A percentile compares a stretch with the other conserved stretches of the same genome.
These are phyloP conservation scores for Globicephala melas DNA, from an alignment of 2,113 vertebrate genomes.

Conservation along the genomic window DNA sequence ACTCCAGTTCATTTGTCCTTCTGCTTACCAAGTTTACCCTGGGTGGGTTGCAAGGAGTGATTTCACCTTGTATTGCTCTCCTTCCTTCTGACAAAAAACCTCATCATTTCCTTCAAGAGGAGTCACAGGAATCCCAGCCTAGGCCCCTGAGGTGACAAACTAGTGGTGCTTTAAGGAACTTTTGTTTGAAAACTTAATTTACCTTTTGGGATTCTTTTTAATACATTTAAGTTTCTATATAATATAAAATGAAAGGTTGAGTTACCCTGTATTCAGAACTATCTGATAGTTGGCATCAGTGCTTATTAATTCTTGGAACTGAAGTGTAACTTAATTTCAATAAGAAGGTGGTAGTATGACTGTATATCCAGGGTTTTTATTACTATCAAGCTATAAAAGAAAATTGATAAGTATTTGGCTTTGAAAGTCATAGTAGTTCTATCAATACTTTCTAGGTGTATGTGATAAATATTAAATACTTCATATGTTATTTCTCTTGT, in stretches of 20 bases:
- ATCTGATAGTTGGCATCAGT: background rate
- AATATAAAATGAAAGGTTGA: background rate
- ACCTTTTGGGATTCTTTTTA: background rate
- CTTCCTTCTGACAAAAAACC: background rate
- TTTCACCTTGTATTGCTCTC: background rate
- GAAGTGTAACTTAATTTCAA: conserved; percentile 68
- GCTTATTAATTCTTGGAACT: conserved; percentile 31
- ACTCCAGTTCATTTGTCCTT: background rate
- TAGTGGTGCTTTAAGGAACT: background rate
- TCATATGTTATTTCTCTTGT: conserved; percentile 65
- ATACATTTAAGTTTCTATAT: background rate
- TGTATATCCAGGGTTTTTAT: conserved; percentile 68
- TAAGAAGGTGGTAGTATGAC: conserved; percentile 63
- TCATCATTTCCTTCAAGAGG: background rate
- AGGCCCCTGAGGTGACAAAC: background rate
- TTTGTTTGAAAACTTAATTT: conserved; percentile 38
- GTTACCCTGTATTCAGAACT: conserved; percentile 7
- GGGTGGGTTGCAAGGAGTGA: background rate
- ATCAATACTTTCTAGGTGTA: conserved; percentile 62
- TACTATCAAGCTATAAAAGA: conserved; percentile 60
- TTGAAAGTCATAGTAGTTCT: conserved; percentile 62
- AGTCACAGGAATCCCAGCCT: background rate
- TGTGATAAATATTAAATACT: conserved; percentile 75
- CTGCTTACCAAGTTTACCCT: background rate
- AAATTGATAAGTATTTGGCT: conserved; percentile 66